These are phyloP conservation scores for Lynx canadensis DNA, from an alignment of 2,113 vertebrate species.

Conservation along the genomic window DNA sequence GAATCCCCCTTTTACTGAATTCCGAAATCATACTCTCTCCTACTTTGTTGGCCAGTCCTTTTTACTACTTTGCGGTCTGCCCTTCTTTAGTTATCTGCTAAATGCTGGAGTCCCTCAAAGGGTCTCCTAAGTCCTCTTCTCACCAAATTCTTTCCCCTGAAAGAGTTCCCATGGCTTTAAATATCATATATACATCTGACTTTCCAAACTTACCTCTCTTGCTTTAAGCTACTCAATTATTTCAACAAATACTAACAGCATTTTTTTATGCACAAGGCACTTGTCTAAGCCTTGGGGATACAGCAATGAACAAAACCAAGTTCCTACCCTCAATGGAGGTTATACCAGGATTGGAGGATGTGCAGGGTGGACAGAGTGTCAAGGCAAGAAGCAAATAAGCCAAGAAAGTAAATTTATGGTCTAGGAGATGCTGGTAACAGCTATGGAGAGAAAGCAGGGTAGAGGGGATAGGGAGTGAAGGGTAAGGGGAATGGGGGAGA, in stretches of 20 bases:
- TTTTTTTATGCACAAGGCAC: not conserved
- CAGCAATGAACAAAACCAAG: not conserved
- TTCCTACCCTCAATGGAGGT: not conserved
- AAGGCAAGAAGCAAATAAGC: not conserved
- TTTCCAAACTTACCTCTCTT: conserved; percentile 30
- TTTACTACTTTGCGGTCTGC: not conserved
- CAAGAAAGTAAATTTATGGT: not conserved
- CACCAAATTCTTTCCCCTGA: not conserved
- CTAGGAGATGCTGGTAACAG: not conserved
- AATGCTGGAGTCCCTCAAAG: not conserved
- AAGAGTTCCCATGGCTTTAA: not conserved
- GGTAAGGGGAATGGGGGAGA: not conserved
- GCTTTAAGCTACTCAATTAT: conserved; percentile 2
- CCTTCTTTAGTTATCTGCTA: not conserved
- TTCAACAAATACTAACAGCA: not conserved
- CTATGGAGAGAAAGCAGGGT: not conserved
- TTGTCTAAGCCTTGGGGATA: not conserved
- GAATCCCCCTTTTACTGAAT: not conserved
- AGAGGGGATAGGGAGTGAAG: not conserved
- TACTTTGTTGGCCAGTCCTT: not conserved
- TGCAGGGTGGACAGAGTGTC: not conserved
- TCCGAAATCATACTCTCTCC: not conserved
- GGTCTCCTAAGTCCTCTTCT: not conserved
- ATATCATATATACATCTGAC: not conserved
- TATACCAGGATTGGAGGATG: not conserved